phyloP scores from a whole-genome alignment of 2,797 vertebrate species.

The Myotis pilosus region DNA sequence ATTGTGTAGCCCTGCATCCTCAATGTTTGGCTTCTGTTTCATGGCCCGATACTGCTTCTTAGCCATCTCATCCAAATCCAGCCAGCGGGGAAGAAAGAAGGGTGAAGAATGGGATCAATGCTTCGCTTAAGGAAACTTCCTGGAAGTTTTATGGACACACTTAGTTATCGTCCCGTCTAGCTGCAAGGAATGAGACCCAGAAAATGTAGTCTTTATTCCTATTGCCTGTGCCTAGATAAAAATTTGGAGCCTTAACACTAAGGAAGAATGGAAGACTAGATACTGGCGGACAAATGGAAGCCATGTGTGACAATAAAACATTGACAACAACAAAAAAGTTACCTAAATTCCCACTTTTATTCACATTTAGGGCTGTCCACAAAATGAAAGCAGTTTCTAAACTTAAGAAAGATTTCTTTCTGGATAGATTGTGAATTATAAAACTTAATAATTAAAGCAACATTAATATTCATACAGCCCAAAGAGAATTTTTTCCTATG shows the following conservation, averaged over 20 bases:
- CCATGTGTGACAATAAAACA: not conserved
- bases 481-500: not conserved
- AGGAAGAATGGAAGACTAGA: not conserved
- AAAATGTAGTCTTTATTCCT: not conserved
- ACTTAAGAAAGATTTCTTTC: not conserved
- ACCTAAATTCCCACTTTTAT: not conserved
- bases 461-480: not conserved
- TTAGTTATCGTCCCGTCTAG: not conserved
- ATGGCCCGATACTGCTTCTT: not conserved
- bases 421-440: not conserved
- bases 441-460: slow-evolving; percentile 27
- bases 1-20: not conserved
- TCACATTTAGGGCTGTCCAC: not conserved
- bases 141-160: not conserved
- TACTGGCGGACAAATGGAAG: not conserved
- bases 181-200: not conserved
- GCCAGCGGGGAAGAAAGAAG: not conserved
- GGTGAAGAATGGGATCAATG: not conserved
- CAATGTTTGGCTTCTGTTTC: not conserved
- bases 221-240: not conserved
- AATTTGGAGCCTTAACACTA: not conserved
- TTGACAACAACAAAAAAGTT: not conserved
- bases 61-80: not conserved
- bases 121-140: not conserved
- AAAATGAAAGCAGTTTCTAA: slow-evolving; percentile 29